Evolutionary conservation across 2,113 vertebrate species (phyloP).

Genomic region (Xenopus borealis): DNA sequence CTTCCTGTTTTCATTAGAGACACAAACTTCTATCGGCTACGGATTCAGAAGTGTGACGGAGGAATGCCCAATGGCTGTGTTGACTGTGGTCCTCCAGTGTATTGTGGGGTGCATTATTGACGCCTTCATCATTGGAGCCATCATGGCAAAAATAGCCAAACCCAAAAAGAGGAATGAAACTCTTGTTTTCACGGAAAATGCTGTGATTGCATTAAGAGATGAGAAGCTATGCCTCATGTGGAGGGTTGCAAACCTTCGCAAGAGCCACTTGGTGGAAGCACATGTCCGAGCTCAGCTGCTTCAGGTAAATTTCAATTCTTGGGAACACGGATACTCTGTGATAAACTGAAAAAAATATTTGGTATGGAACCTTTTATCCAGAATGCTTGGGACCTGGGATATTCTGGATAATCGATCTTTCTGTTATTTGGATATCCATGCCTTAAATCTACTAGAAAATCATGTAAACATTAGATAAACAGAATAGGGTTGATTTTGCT

Average conservation of each 20-base stretch:
- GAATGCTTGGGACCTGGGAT: too few relatives aligned
- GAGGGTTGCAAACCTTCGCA: constrained; percentile 84
- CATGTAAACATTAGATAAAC: too few relatives aligned
- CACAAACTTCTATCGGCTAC: constrained; percentile 89
- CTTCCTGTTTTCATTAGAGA: constrained; percentile 88
- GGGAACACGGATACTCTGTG: too few relatives aligned
- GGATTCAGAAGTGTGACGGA: constrained; percentile 88
- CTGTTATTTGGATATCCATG: too few relatives aligned
- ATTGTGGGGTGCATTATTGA: constrained; percentile 88
- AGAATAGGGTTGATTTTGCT: too few relatives aligned
- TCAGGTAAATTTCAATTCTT: constrained; percentile 61
- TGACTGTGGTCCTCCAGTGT: constrained; percentile 86
- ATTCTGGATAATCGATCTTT: too few relatives aligned
- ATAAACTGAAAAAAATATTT: too few relatives aligned
- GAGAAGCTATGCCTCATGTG: constrained; percentile 88
- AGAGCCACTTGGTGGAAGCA: constrained; percentile 86
- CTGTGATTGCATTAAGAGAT: constrained; percentile 82
- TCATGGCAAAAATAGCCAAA: constrained; percentile 90
- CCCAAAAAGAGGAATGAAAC: constrained; percentile 92
- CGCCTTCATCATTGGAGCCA: constrained; percentile 87
- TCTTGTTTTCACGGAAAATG: constrained; percentile 79
- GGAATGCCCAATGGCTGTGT: constrained; percentile 84
- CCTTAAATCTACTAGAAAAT: too few relatives aligned
- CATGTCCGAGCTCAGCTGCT: constrained; percentile 84
- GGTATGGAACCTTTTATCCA: too few relatives aligned